Evolutionary conservation across 2,888 invertebrate species (phyloP), one percentile per base, ranked within the genome.

Genomic region (Leptinotarsa juncta): DNA sequence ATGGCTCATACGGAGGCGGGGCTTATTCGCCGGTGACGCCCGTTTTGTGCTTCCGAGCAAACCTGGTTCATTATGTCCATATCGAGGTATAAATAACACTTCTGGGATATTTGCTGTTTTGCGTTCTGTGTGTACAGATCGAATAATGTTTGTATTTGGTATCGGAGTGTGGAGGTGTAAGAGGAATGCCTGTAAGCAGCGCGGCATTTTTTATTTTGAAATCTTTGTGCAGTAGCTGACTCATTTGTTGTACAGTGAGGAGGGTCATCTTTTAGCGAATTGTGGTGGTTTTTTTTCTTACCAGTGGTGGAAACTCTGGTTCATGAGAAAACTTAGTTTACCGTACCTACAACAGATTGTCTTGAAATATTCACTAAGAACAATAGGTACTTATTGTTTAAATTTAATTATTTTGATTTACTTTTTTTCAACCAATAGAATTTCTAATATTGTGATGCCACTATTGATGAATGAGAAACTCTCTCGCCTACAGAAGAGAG

Each of bases 21-120:
- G 57, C 69, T 18, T 42, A 48, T 77, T 65, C 50, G 72, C 67
- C 70, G 70, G 60, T 60, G 57, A 72, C 74, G 69, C 67, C 57
- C 71, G 55, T 18, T 67, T 65, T 71, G 69, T 65, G 71, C 66
- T 62, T 50, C 48, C 20, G 32, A 18, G 42, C 62, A 20, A 65
- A 72, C 50, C 23, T 62, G 51, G 73, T 81, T 82, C 81, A 81
- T 83, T 83, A 82, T 76, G 72, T 79, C 82, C 79, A 82, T 83
- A 83, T 83, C 82, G 80, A 82, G 81, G 82, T 65, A 81, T 84
- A 83, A 82, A 82, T 82, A 82, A 81, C 78, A 78, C 80, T 77
- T 79, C 73, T 78, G 78, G 77, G 80, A 78, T 82, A 82, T 81
- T 82, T 79, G 75, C 26, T 32, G 62, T 32, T 62, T 15, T 20